Conservation (phyloP, 2,888 invertebrate genomes). For the Alviniconcha strummeri region DNA sequence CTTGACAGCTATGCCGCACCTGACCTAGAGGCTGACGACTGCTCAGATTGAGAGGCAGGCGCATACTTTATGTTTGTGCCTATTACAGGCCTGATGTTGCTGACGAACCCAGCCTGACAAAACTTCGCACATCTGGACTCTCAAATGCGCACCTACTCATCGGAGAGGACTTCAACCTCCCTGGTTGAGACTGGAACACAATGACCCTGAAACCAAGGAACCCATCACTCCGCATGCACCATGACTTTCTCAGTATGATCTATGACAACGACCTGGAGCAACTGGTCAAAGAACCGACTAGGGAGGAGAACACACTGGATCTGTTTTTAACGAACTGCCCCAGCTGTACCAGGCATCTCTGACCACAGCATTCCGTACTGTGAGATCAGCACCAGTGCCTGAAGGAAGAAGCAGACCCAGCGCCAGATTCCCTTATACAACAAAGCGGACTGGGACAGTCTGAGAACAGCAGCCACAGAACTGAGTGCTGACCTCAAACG, state of each 20-base stretch:
- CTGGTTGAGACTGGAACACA: no score
- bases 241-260: conserved; percentile 11
- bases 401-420: no score
- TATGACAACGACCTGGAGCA: conserved; percentile 19
- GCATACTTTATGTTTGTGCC: conserved; percentile 3
- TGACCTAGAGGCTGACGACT: conserved; percentile 12
- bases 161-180: no score
- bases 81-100: no score
- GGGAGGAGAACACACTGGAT: conserved; percentile 7
- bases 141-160: no score
- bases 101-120: no score
- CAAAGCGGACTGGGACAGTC: no score
- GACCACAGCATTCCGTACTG: no score
- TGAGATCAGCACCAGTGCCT: no score
- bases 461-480: neutral
- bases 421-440: no score
- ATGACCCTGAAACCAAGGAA: neutral
- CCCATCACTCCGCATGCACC: neutral
- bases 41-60: conserved; percentile 15
- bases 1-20: conserved; percentile 5
- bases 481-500: neutral
- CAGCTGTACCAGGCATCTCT: neutral
- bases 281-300: conserved; percentile 17
- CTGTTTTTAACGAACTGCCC: neutral
- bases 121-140: no score